Conservation (phyloP, 2,797 vertebrate species). For the Acropternis orthonyx region DNA sequence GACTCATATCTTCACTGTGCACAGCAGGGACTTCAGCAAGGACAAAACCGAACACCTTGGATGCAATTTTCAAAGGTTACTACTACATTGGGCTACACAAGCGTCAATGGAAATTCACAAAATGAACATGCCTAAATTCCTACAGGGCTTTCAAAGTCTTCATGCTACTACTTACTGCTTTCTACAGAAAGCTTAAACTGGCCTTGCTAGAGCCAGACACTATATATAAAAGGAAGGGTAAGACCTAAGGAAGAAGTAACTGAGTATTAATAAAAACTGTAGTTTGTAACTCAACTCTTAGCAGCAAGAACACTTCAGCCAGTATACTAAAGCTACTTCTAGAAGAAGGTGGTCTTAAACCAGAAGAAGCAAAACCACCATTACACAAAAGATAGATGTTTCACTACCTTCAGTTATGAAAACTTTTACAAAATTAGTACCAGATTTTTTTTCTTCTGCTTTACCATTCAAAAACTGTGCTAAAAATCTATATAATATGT, state of each 20-base stretch:
- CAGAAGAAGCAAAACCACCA: not conserved
- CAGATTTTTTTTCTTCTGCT: not conserved
- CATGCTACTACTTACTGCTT: not conserved
- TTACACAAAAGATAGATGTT: not conserved
- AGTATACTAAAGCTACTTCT: not conserved
- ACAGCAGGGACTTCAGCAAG: not conserved
- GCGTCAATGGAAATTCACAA: not conserved
- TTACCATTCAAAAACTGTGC: not conserved
- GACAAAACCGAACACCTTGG: not conserved
- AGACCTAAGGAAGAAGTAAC: not conserved
- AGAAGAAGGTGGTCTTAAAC: not conserved
- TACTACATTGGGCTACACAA: not conserved
- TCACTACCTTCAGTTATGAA: not conserved
- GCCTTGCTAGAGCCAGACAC: not conserved
- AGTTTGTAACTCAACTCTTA: not conserved
- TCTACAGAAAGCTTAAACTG: not conserved
- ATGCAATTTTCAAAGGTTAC: constrained; percentile 9
- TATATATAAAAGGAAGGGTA: not conserved
- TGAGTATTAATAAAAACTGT: not conserved
- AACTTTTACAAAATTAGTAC: not conserved
- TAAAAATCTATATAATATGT: no score
- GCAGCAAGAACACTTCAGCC: not conserved
- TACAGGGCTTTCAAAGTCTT: not conserved
- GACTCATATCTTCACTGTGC: not conserved
- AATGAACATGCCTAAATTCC: not conserved